A percentile compares a stretch with the other conserved stretches of the same genome.
phyloP scores from a whole-genome alignment of 1,140 invertebrate species.

The Araneus ventricosus region DNA sequence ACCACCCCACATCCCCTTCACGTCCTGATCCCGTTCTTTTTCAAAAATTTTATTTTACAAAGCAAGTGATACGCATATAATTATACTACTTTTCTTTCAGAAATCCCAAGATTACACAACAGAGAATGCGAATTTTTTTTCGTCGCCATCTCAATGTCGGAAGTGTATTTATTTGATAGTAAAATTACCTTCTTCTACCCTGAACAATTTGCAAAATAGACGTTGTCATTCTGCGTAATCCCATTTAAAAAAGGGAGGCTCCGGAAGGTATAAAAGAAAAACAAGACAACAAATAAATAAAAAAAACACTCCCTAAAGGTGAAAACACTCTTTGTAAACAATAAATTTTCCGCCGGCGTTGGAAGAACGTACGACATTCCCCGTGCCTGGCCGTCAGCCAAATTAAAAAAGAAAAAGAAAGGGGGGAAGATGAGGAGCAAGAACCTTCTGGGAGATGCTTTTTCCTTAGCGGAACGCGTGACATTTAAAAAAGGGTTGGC shows the following conservation, averaged over 20 bases:
- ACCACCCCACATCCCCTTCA: too few species aligned
- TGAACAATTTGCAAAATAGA: background rate
- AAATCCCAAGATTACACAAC: background rate
- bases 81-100: too few species aligned
- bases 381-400: background rate
- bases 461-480: background rate
- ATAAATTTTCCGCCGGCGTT: background rate
- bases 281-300: too few species aligned
- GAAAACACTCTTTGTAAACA: conserved; percentile 24
- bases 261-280: background rate
- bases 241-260: background rate
- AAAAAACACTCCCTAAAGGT: background rate
- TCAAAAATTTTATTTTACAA: too few species aligned
- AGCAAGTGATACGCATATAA: too few species aligned
- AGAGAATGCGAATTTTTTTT: background rate
- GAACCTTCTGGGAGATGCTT: background rate
- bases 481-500: conserved; percentile 16
- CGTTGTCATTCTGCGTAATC: background rate
- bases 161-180: background rate
- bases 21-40: too few species aligned
- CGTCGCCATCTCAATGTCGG: background rate
- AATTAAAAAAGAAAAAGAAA: background rate
- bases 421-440: background rate
- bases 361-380: background rate
- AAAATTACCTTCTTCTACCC: background rate